A percentile compares a stretch with the other conserved stretches of the same genome.
phyloP scores from a whole-genome alignment of 2,797 vertebrate species.

The Loriculus beryllinus region DNA sequence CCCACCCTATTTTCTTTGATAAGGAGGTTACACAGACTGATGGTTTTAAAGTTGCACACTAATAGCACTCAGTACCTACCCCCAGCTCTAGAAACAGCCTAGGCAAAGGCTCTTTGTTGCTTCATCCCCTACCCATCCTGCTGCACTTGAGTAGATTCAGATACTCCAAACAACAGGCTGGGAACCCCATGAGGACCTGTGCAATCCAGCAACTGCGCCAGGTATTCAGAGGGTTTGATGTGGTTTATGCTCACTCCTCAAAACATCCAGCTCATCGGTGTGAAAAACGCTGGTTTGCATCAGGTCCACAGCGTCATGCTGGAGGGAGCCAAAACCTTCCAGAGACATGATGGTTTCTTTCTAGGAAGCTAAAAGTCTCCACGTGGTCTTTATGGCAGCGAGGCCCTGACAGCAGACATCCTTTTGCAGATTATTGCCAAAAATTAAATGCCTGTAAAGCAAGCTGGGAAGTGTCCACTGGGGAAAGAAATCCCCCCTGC shows the following conservation, averaged over 20 bases:
- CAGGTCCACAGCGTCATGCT: background rate
- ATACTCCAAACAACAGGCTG: background rate
- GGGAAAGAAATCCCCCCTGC: background rate
- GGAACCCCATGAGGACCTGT: background rate
- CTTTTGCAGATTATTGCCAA: background rate
- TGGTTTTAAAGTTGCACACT: background rate
- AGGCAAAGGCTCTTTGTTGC: background rate
- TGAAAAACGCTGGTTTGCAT: background rate
- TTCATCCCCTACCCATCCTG: background rate
- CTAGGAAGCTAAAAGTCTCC: background rate
- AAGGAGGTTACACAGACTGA: background rate
- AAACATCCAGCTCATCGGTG: rapidly evolving
- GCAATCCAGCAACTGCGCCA: rapidly evolving
- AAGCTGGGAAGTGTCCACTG: background rate
- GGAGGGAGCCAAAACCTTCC: background rate
- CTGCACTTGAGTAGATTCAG: background rate
- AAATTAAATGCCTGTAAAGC: background rate
- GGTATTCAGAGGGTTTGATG: background rate
- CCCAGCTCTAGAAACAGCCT: background rate
- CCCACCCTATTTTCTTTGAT: background rate
- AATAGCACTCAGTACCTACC: rapidly evolving
- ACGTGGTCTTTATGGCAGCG: background rate
- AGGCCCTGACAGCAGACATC: background rate
- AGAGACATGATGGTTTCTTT: background rate
- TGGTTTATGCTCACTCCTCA: background rate